Evolutionary conservation across 2,797 vertebrate species (phyloP).

Genomic region (Hipposideros larvatus): DNA sequence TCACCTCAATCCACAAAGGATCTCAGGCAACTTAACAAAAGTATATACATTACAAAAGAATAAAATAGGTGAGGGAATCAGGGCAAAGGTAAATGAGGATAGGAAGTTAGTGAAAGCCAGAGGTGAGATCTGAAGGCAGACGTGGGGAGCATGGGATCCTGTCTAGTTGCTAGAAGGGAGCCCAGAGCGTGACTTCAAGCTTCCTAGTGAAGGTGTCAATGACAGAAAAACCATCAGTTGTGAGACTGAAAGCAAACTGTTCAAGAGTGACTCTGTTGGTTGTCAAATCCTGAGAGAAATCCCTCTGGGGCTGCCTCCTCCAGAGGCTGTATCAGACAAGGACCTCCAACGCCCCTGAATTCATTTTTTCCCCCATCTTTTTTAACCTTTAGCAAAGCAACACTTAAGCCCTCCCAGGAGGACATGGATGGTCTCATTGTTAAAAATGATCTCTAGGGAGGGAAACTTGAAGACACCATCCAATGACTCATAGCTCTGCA

Average conservation of each 20-base stretch:
- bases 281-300: neutral
- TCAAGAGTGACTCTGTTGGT: neutral
- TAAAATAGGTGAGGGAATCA: constrained; percentile 25
- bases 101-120: neutral
- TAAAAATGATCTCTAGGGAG: neutral
- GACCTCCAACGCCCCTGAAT: neutral
- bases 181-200: neutral
- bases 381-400: neutral
- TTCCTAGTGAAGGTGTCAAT: neutral
- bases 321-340: neutral
- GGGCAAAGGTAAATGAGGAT: neutral
- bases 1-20: constrained; percentile 60
- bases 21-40: constrained; percentile 58
- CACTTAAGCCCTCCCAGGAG: neutral
- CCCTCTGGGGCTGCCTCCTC: neutral
- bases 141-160: accelerated
- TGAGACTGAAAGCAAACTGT: neutral
- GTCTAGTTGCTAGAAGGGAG: neutral
- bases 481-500: neutral
- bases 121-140: neutral
- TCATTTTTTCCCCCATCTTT: neutral
- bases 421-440: neutral
- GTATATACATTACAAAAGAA: constrained; percentile 10
- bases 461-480: neutral
- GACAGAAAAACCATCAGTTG: neutral